These are phyloP conservation scores for Sebastes variabilis DNA, from an alignment of 2,797 vertebrate genomes.

Conservation along the genomic window DNA sequence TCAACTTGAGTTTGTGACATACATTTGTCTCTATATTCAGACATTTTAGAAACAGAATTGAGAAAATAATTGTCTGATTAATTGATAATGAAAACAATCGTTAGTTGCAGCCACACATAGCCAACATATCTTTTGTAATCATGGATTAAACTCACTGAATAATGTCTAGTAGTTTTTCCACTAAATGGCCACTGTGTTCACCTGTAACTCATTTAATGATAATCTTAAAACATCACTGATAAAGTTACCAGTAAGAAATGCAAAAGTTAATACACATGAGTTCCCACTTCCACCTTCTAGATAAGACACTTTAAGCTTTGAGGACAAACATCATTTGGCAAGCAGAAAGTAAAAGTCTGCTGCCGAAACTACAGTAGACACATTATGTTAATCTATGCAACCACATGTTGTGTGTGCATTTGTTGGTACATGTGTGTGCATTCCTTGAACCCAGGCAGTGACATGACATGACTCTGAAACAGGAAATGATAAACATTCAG, in stretches of 20 bases:
- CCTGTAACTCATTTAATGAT: not conserved
- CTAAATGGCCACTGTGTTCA: not conserved
- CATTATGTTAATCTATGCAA: slow-evolving; percentile 25
- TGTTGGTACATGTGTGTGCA: slow-evolving; percentile 20
- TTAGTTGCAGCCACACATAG: not conserved
- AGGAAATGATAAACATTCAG: slow-evolving; percentile 62
- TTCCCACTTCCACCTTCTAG: not conserved
- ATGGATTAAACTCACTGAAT: not conserved
- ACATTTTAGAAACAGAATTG: not conserved
- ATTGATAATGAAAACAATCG: not conserved
- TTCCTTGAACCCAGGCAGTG: slow-evolving; percentile 28
- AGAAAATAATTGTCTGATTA: not conserved
- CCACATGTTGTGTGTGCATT: slow-evolving; percentile 24
- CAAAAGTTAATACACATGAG: not conserved
- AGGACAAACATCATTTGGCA: not conserved
- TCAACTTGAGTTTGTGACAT: not conserved
- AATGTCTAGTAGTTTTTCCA: not conserved
- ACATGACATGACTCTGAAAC: slow-evolving; percentile 50
- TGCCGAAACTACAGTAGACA: slow-evolving; percentile 19
- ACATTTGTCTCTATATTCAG: not conserved
- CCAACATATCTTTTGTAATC: not conserved
- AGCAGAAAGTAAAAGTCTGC: slow-evolving; percentile 11
- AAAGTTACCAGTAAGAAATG: not conserved
- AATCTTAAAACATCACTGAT: not conserved
- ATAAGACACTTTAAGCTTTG: not conserved